Conservation (phyloP, 2,113 vertebrate species). For the Lepus timidus region DNA sequence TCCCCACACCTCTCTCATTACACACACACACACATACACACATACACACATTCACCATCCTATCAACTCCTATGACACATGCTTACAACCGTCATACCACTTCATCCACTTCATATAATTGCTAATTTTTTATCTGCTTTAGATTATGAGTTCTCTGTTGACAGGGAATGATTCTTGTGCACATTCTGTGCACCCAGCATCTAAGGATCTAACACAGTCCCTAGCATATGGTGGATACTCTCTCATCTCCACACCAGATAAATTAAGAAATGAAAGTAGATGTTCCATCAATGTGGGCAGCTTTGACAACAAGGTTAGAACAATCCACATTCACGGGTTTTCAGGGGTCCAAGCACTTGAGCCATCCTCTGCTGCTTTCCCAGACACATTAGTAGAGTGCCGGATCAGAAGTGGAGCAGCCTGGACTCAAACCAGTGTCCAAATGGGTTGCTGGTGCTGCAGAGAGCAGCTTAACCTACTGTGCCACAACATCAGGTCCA, state of each 20-base stretch:
- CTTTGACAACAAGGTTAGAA: neutral
- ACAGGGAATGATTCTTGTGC: neutral
- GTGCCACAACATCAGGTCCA: neutral
- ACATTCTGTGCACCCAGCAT: neutral
- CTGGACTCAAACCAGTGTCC: too few species aligned
- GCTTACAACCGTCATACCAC: neutral
- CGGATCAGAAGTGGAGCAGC: too few species aligned
- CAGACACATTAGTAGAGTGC: too few species aligned
- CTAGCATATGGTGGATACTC: neutral
- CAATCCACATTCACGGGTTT: neutral
- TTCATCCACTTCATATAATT: neutral
- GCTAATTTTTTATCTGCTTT: neutral
- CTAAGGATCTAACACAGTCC: neutral
- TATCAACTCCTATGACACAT: neutral
- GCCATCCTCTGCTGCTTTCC: too few species aligned
- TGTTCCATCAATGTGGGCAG: rapidly evolving
- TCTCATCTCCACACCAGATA: neutral
- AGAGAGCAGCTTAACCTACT: neutral
- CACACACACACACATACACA: neutral
- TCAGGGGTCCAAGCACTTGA: neutral
- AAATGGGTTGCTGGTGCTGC: too few species aligned
- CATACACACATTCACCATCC: neutral
- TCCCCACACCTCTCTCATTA: neutral
- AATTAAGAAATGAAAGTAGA: neutral
- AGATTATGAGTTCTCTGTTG: neutral